A percentile compares a stretch with the other conserved stretches of the same genome.
Evolutionary conservation across 2,888 invertebrate genomes (phyloP).

Genomic region (Mythimna pallens): DNA sequence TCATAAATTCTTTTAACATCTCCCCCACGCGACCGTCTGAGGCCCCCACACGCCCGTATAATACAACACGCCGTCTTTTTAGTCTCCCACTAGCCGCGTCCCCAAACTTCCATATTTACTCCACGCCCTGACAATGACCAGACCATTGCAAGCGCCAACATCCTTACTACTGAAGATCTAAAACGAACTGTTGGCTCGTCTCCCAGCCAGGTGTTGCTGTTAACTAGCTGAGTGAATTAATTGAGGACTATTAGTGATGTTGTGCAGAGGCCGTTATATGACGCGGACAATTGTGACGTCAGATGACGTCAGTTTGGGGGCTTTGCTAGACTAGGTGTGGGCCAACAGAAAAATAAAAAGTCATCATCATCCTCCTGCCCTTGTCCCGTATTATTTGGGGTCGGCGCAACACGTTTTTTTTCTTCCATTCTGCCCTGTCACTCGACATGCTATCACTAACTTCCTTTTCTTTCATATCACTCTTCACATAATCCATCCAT

Average conservation of each 20-base stretch:
- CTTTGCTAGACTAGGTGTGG: neutral
- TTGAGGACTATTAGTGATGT: slow-evolving; percentile 28
- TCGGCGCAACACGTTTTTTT: too few relatives aligned
- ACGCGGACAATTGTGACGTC: slow-evolving; percentile 20
- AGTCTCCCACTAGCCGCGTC: neutral
- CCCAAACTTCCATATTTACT: neutral
- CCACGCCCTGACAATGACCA: slow-evolving; percentile 30
- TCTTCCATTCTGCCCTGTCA: too few relatives aligned
- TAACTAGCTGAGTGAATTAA: slow-evolving; percentile 40
- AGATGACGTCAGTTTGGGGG: neutral
- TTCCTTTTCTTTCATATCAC: too few relatives aligned
- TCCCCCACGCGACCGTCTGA: too few relatives aligned
- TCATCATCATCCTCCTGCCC: too few relatives aligned
- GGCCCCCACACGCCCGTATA: too few relatives aligned
- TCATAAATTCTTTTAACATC: too few relatives aligned
- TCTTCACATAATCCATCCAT: too few relatives aligned
- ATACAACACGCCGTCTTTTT: too few relatives aligned
- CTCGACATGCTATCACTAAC: too few relatives aligned
- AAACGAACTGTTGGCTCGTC: slow-evolving; percentile 37
- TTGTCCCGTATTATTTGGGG: too few relatives aligned
- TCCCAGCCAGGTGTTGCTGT: slow-evolving; percentile 39
- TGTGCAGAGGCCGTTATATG: slow-evolving; percentile 9
- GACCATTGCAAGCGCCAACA: slow-evolving; percentile 20
- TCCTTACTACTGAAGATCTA: slow-evolving; percentile 16
- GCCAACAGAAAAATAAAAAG: too few relatives aligned